These are phyloP conservation scores for Calyptomena viridis DNA, from an alignment of 2,113 vertebrate genomes.

Conservation along the genomic window DNA sequence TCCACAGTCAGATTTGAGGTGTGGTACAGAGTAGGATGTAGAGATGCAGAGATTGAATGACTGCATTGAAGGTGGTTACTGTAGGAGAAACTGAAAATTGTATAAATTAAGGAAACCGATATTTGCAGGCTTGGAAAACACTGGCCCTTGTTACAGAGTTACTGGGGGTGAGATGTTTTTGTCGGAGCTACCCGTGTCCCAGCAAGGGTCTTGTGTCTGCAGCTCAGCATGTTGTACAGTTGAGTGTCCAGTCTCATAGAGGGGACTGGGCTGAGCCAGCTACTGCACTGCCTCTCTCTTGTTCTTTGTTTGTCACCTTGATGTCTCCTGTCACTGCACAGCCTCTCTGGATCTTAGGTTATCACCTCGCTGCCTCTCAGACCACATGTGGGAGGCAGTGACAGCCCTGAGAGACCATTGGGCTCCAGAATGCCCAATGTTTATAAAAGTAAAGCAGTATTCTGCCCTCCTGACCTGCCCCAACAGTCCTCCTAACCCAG, in stretches of 20 bases:
- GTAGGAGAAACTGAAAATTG: not conserved
- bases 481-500: not conserved
- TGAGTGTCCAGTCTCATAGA: not conserved
- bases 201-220: rapidly evolving
- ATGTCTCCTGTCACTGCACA: not conserved
- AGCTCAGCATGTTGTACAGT: not conserved
- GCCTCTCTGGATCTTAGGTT: rapidly evolving
- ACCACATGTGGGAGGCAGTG: not conserved
- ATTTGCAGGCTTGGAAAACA: not conserved
- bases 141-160: not conserved
- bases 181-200: not conserved
- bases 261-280: not conserved
- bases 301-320: not conserved
- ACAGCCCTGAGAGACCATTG: not conserved
- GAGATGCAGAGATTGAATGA: not conserved
- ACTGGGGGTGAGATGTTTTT: not conserved
- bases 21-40: not conserved
- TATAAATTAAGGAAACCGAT: not conserved
- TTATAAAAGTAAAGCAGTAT: not conserved
- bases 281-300: not conserved
- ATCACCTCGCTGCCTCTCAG: not conserved
- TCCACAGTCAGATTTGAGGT: not conserved
- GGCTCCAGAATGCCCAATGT: not conserved
- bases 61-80: not conserved
- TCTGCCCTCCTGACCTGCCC: rapidly evolving